Percentiles rank a stretch among this genome's conserved stretches.
phyloP scores from a whole-genome alignment of 2,113 vertebrate genomes.

The Ariopsis seemanni region DNA sequence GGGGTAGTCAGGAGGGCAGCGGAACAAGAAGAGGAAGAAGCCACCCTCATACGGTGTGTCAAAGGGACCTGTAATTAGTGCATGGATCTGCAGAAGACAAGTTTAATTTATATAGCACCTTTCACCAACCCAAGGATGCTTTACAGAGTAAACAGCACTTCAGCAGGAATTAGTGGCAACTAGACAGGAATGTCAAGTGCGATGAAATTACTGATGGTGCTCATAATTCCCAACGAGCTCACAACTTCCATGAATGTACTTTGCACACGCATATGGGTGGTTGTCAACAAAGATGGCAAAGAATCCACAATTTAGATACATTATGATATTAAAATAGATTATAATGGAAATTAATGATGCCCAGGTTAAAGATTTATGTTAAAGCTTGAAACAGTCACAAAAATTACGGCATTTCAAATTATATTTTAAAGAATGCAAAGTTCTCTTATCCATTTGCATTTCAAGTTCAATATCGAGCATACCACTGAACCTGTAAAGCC shows the following conservation, averaged over 20 bases:
- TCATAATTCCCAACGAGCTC: background rate
- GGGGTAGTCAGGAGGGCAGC: slow-evolving; percentile 97
- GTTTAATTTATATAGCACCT: no score
- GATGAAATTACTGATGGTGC: background rate
- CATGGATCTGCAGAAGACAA: slow-evolving; percentile 86
- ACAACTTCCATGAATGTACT: background rate
- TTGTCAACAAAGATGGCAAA: background rate
- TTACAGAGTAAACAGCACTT: no score
- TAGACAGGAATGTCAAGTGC: background rate
- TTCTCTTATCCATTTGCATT: background rate
- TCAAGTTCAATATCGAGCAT: background rate
- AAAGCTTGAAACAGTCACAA: background rate
- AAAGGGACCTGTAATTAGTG: slow-evolving; percentile 96
- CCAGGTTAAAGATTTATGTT: background rate
- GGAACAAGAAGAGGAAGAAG: slow-evolving; percentile 99
- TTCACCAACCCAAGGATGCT: no score
- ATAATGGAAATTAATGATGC: background rate
- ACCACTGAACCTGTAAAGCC: background rate
- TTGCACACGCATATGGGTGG: background rate
- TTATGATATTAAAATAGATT: background rate
- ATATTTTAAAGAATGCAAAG: background rate
- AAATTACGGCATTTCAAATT: background rate
- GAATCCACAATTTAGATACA: background rate
- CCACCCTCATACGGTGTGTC: slow-evolving; percentile 99
- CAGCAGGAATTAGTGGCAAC: no score